Evolutionary conservation across 2,113 vertebrate genomes (phyloP).

Genomic region (Tachysurus fulvidraco): DNA sequence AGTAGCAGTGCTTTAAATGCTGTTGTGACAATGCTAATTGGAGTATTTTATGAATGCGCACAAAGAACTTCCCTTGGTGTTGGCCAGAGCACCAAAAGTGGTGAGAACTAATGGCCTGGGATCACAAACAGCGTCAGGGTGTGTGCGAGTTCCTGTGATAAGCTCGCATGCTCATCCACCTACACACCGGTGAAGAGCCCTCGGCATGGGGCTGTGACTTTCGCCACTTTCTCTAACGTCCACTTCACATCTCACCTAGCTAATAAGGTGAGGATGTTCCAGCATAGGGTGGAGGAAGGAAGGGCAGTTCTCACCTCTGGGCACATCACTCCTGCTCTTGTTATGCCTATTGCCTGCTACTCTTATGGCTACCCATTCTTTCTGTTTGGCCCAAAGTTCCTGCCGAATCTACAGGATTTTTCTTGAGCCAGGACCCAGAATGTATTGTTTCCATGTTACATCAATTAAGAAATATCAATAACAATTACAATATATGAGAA

Average conservation of each 20-base stretch:
- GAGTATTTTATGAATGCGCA: constrained; percentile 70
- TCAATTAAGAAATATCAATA: background rate
- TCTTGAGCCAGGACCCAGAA: background rate
- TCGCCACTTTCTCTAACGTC: constrained; percentile 46
- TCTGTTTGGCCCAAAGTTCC: background rate
- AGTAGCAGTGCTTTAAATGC: constrained; percentile 67
- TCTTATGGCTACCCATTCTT: constrained; percentile 7
- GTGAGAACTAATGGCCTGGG: constrained; percentile 47
- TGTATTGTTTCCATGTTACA: background rate
- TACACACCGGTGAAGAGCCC: constrained; percentile 39
- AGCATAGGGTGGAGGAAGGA: constrained; percentile 24
- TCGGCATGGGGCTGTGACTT: constrained; percentile 58
- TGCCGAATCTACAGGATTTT: background rate
- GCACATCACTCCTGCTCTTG: constrained; percentile 49
- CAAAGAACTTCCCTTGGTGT: constrained; percentile 60
- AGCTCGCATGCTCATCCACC: constrained; percentile 34
- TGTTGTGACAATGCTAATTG: constrained; percentile 78
- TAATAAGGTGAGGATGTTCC: constrained; percentile 52
- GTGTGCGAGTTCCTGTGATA: constrained; percentile 58
- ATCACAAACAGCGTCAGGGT: constrained; percentile 51
- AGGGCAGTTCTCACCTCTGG: constrained; percentile 47
- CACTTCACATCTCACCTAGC: constrained; percentile 49
- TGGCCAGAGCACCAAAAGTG: constrained; percentile 41
- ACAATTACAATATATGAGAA: background rate
- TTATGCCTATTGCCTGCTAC: constrained; percentile 48